A percentile compares a stretch with the other conserved stretches of the same genome.
These are phyloP conservation scores for Okamejei kenojei DNA, from an alignment of 2,797 vertebrate species.

Conservation along the genomic window DNA sequence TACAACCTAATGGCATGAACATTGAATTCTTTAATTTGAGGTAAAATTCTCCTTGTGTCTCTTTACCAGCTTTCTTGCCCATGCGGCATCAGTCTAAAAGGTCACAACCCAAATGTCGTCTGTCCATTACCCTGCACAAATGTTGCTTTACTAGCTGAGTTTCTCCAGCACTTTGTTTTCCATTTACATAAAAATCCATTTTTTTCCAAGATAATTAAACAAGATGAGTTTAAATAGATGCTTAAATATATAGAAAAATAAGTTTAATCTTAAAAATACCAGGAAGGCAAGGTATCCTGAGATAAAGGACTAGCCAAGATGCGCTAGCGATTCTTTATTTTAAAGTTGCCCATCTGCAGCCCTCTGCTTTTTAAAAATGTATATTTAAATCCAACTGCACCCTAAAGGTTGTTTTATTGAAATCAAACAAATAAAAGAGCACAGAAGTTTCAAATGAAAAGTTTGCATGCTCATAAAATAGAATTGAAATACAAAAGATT, in stretches of 20 bases:
- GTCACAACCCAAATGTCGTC: too few species aligned
- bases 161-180: too few species aligned
- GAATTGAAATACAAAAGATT: background rate
- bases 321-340: background rate
- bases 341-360: background rate
- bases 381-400: background rate
- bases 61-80: too few species aligned
- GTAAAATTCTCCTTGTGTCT: too few species aligned
- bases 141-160: too few species aligned
- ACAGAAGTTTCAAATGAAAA: background rate
- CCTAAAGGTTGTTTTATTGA: background rate
- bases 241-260: background rate
- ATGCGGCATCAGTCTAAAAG: too few species aligned
- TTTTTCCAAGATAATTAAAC: constrained; percentile 14
- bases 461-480: background rate
- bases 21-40: too few species aligned
- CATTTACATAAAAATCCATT: background rate
- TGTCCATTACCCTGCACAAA: too few species aligned
- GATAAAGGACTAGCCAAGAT: background rate
- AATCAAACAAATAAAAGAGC: background rate
- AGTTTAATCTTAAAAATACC: background rate
- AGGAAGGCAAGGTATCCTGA: background rate
- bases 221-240: background rate
- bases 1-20: too few species aligned
- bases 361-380: background rate